These are phyloP conservation scores for Metopolophium dirhodum DNA, from an alignment of 1,140 invertebrate genomes.

Conservation along the genomic window DNA sequence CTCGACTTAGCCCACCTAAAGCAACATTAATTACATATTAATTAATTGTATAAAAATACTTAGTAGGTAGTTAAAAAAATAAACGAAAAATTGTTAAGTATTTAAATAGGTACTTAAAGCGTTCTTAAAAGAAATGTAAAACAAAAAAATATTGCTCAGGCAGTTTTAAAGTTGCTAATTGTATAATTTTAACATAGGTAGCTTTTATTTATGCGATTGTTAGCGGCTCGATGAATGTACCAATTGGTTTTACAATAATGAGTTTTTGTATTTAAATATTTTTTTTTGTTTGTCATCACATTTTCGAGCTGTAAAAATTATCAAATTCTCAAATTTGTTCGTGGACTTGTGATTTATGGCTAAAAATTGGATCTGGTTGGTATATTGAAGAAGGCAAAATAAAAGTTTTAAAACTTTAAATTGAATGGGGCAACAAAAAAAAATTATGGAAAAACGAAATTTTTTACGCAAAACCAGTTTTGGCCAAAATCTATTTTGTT, in stretches of 20 bases:
- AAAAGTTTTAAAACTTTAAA: not conserved
- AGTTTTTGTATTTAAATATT: no score
- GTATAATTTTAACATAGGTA: not conserved
- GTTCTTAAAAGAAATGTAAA: not conserved
- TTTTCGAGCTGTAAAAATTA: not conserved
- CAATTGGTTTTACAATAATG: no score
- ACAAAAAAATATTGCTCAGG: not conserved
- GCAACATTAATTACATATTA: not conserved
- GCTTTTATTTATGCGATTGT: no score
- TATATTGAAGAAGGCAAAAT: no score
- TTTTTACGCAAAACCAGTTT: not conserved
- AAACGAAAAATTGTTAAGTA: not conserved
- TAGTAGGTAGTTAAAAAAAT: not conserved
- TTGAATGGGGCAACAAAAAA: not conserved
- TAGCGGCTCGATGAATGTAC: not conserved
- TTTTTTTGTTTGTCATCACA: no score
- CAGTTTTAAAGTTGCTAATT: not conserved
- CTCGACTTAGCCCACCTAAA: not conserved
- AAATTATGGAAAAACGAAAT: not conserved
- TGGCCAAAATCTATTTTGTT: not conserved
- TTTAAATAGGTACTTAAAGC: not conserved
- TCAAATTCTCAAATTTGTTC: no score
- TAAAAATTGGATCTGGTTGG: no score
- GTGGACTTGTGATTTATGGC: no score
- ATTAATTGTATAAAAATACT: not conserved